Evolutionary conservation across 2,797 vertebrate species (phyloP).

Genomic region (Gobio occitaniae): DNA sequence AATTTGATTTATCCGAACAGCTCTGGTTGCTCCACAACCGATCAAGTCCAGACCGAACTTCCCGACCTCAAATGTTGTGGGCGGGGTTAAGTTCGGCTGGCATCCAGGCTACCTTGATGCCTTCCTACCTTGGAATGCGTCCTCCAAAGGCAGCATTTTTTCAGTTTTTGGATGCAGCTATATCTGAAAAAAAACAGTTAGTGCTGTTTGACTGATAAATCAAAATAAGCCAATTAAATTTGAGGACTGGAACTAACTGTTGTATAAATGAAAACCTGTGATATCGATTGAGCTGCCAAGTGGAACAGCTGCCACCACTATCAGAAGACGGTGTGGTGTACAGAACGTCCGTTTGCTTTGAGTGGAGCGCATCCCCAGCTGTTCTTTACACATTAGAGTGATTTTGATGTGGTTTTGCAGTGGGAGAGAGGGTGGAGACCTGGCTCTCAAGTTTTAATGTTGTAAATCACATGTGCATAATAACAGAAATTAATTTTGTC

Average conservation of each 20-base stretch:
- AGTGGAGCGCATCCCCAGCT: constrained; percentile 12
- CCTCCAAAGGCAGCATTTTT: too few relatives aligned
- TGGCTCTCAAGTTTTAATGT: constrained; percentile 38
- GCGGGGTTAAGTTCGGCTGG: too few relatives aligned
- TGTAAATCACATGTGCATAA: constrained; percentile 54
- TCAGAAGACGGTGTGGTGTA: not conserved
- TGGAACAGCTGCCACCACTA: constrained; percentile 27
- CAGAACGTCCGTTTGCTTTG: constrained; percentile 15
- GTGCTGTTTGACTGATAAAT: not conserved
- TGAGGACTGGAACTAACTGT: not conserved
- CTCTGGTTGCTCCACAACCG: too few relatives aligned
- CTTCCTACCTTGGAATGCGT: too few relatives aligned
- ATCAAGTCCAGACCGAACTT: too few relatives aligned
- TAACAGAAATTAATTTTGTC: constrained; percentile 54
- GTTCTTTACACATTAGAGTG: constrained; percentile 18
- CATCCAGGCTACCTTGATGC: too few relatives aligned
- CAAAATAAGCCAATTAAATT: not conserved
- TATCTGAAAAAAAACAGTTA: constrained; percentile 14
- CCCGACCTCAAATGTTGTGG: too few relatives aligned
- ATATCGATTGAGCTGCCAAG: not conserved
- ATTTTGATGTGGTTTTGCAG: constrained; percentile 44
- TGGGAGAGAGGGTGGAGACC: not conserved
- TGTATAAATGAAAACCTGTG: not conserved
- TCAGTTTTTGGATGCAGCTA: too few relatives aligned
- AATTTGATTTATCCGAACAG: too few relatives aligned